Evolutionary conservation across 2,797 vertebrate species (phyloP), one percentile per base, ranked within the genome.

Genomic region (Protosalanx chinensis): DNA sequence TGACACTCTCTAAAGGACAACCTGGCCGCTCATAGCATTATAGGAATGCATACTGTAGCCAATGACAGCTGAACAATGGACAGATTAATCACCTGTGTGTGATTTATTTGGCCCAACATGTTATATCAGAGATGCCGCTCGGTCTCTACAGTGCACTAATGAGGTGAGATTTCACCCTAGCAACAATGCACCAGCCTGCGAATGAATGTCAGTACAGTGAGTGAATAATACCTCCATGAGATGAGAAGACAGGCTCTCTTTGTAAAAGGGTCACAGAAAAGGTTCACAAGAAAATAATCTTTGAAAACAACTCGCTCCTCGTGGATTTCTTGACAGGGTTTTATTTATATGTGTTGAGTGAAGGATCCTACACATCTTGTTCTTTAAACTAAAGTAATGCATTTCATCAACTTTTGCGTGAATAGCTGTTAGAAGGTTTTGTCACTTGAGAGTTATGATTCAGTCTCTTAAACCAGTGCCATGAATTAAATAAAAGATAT

Each of bases 1-100:
- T 90, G 90, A 91, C 87, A 75, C 70, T 80, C 76, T 83, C 80
- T 81, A 84, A 82, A 89, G 83, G 80, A 85, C 81, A 86, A 88
- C 88, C 85, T 86, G 84, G 87, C 88, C 89, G 89, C 86, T 84
- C 68, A 65, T 70, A 87, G 90, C 85, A 93, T 92, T 90, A 80
- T 91, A 89, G 89, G 90, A 88, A 88, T 85, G 81, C 86, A 82
- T 82, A 69, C 79, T 79, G 79, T 67, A 30, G 64, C 73, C 35
- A 68, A n/a, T 33, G 76, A 58, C 32, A 64, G 71, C 65, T 73
- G 77, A 67, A 82, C 79, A 79, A 75, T 73, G 73, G 78, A 74
- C 73, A 80, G 73, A 81, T 86, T 89, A 88, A 87, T 86, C 81
- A 86, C 81, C 60, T 72, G 2, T 41, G 49, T 70, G 78, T 70